Evolutionary conservation across 2,888 invertebrate genomes (phyloP).

Genomic region (Chaetogeoica ovagalla): DNA sequence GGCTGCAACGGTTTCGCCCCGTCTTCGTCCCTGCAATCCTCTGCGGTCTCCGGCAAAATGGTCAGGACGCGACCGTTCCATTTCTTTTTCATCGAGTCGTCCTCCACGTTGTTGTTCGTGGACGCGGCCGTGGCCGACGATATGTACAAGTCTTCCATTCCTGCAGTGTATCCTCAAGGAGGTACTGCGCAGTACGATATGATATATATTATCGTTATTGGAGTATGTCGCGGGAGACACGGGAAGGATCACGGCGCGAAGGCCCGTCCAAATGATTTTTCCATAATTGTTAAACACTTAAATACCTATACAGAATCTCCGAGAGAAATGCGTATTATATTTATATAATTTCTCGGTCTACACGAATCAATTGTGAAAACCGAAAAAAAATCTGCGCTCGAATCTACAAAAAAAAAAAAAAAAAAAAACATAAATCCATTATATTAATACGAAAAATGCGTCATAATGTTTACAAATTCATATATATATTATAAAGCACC

Average conservation of each 20-base stretch:
- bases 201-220: too few species aligned
- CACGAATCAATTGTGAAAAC: slow-evolving; percentile 10
- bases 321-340: background rate
- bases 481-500: too few species aligned
- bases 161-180: too few species aligned
- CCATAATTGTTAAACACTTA: slow-evolving; percentile 12
- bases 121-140: slow-evolving; percentile 54
- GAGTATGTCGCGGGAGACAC: background rate
- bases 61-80: slow-evolving; percentile 39
- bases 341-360: slow-evolving; percentile 12
- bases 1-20: slow-evolving; percentile 59
- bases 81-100: slow-evolving; percentile 20
- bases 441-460: background rate
- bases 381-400: slow-evolving; percentile 35
- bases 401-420: slow-evolving; percentile 41
- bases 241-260: slow-evolving; percentile 7
- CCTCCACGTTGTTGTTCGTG: slow-evolving; percentile 53
- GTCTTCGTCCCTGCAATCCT: slow-evolving; percentile 55
- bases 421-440: background rate
- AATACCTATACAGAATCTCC: background rate
- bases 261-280: slow-evolving; percentile 10
- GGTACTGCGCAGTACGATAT: too few species aligned
- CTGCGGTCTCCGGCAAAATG: slow-evolving; percentile 53
- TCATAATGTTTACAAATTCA: too few species aligned
- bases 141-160: slow-evolving; percentile 46